These are phyloP conservation scores for Branchinecta lynchi DNA, from an alignment of 1,140 invertebrate genomes.

Conservation along the genomic window DNA sequence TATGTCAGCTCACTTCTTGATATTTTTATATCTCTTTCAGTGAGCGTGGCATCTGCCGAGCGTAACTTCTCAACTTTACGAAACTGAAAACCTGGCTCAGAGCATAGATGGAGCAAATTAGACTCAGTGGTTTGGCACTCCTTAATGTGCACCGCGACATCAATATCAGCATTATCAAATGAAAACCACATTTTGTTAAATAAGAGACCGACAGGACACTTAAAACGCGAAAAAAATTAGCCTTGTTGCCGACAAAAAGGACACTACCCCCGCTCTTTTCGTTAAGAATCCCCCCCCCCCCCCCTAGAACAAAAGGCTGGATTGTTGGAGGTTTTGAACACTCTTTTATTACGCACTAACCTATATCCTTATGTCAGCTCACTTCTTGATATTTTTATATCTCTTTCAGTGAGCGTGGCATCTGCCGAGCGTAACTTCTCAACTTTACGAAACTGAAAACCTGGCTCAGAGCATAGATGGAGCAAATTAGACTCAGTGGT, in stretches of 20 bases:
- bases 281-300: too few species aligned
- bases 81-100: constrained; percentile 8
- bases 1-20: too few species aligned
- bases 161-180: constrained; percentile 1
- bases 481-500: constrained; percentile 9
- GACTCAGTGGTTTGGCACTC: constrained; percentile 4
- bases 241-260: constrained; percentile 5
- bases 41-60: too few species aligned
- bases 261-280: constrained; percentile 8
- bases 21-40: too few species aligned
- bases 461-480: constrained; percentile 8
- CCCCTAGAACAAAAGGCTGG: too few species aligned
- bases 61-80: constrained; percentile 9
- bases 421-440: too few species aligned
- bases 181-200: constrained; percentile 10
- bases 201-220: not conserved
- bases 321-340: too few species aligned
- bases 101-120: constrained; percentile 9
- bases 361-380: too few species aligned
- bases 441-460: constrained; percentile 9
- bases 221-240: constrained; percentile 7
- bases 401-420: too few species aligned
- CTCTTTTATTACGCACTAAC: too few species aligned
- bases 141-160: constrained; percentile 8
- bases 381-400: too few species aligned